Conservation (phyloP, 2,888 invertebrate genomes). For the Thymelicus acteon region DNA sequence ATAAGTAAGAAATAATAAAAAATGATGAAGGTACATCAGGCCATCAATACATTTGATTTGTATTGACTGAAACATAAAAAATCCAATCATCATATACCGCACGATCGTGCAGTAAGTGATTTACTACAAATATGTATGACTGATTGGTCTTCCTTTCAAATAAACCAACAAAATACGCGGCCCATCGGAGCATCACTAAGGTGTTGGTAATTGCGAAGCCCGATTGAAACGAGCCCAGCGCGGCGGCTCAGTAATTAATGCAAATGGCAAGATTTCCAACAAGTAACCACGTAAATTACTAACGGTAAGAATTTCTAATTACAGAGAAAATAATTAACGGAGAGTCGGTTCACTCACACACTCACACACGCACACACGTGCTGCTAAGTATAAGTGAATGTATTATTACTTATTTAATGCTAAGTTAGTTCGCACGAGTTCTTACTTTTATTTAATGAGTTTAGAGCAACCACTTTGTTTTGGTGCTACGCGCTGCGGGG, state of each 20-base stretch:
- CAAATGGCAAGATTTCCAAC: conserved; percentile 23
- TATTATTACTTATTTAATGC: conserved; percentile 6
- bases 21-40: too few relatives aligned
- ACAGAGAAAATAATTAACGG: conserved; percentile 33
- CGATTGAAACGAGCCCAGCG: conserved; percentile 21
- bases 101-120: too few relatives aligned
- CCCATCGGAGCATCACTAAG: conserved; percentile 1
- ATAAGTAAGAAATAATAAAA: too few relatives aligned
- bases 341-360: conserved; percentile 9
- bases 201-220: conserved; percentile 27
- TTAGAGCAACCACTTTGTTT: too few relatives aligned
- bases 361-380: background rate
- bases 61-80: too few relatives aligned
- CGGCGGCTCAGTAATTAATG: conserved; percentile 28
- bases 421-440: background rate
- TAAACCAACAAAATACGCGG: background rate
- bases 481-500: too few relatives aligned
- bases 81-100: too few relatives aligned
- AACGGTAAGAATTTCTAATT: conserved; percentile 35
- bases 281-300: conserved; percentile 26
- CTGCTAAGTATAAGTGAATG: background rate
- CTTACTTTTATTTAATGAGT: background rate
- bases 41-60: too few relatives aligned
- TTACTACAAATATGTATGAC: too few relatives aligned
- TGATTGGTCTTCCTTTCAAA: background rate